phyloP scores from a whole-genome alignment of 2,113 vertebrate species.

The Uria lomvia region DNA sequence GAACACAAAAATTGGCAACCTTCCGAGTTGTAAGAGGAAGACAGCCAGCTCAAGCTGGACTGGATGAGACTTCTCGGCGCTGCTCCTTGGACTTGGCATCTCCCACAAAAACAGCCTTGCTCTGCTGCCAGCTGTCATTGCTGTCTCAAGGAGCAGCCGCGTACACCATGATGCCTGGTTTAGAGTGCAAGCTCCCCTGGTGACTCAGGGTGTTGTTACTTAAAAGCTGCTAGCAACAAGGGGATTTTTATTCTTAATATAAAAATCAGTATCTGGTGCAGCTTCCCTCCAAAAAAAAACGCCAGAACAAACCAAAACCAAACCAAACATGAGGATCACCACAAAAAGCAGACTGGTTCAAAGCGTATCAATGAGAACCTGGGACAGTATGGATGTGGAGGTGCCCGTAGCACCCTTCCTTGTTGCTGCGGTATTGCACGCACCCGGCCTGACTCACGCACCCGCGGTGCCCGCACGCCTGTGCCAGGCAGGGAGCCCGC shows the following conservation, averaged over 20 bases:
- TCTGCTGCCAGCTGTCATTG: not conserved
- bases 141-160: not conserved
- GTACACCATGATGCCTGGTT: not conserved
- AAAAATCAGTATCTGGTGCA: fast-evolving
- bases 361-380: fast-evolving
- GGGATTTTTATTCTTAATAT: not conserved
- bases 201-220: not conserved
- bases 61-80: not conserved
- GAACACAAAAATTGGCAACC: not conserved
- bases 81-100: not conserved
- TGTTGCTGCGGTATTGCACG: fast-evolving
- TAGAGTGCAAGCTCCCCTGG: not conserved
- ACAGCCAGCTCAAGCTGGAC: not conserved
- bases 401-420: fast-evolving
- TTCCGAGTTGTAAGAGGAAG: not conserved
- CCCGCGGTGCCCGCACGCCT: fast-evolving
- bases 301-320: not conserved
- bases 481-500: not conserved
- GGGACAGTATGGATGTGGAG: not conserved
- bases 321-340: not conserved
- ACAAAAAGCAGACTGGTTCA: not conserved
- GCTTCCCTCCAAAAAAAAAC: not conserved
- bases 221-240: not conserved
- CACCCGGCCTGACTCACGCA: fast-evolving
- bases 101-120: not conserved